A percentile compares a stretch with the other conserved stretches of the same genome.
These are phyloP conservation scores for Boloria euphrosyne DNA, from an alignment of 2,888 invertebrate species.

Conservation along the genomic window DNA sequence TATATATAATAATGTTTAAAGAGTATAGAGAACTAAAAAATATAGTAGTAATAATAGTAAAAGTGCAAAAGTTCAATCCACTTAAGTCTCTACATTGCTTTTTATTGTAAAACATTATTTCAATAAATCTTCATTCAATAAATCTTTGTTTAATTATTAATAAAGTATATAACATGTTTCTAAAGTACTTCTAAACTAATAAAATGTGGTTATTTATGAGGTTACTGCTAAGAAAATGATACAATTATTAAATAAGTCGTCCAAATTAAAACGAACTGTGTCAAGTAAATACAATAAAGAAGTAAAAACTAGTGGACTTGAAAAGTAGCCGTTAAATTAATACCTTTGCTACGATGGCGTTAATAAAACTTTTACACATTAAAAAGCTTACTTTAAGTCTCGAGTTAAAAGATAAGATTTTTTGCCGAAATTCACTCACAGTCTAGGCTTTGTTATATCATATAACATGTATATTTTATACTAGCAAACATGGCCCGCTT, in stretches of 20 bases:
- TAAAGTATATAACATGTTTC: no score
- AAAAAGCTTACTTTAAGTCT: slow-evolving; percentile 18
- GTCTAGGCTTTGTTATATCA: neutral
- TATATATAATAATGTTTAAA: neutral
- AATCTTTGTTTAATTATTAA: no score
- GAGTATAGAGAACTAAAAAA: neutral
- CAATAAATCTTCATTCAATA: no score
- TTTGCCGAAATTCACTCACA: neutral
- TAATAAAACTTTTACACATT: slow-evolving; percentile 21
- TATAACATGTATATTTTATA: no score
- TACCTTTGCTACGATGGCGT: slow-evolving; percentile 16
- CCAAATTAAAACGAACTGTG: neutral
- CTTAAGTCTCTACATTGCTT: slow-evolving; percentile 20
- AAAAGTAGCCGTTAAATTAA: slow-evolving; percentile 16
- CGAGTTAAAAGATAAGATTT: neutral
- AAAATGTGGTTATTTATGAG: no score
- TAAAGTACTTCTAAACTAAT: no score
- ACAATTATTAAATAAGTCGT: neutral
- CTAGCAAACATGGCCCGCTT: no score
- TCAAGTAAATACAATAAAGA: slow-evolving; percentile 2
- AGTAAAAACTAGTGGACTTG: neutral
- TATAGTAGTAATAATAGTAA: no score
- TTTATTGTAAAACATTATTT: no score
- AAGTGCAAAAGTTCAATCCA: slow-evolving; percentile 18
- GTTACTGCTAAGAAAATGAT: no score